Conservation (phyloP, 2,888 invertebrate genomes). For the Luperina testacea region DNA sequence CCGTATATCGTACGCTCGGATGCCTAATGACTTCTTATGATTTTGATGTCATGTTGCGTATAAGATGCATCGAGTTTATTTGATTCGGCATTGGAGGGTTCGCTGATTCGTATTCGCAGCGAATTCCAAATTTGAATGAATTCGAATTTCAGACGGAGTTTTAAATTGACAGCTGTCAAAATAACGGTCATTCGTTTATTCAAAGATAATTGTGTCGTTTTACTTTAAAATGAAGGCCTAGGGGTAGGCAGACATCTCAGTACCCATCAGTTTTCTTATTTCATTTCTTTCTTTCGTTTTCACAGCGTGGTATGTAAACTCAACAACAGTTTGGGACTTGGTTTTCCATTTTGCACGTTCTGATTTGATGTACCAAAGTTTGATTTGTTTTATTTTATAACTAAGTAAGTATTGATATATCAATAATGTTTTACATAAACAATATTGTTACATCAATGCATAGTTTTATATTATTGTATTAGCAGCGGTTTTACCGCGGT, state of each 20-base stretch:
- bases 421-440: too few relatives aligned
- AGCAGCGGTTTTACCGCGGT: too few relatives aligned
- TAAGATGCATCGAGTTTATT: conserved; percentile 81
- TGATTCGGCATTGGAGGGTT: conserved; percentile 79
- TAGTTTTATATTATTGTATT: too few relatives aligned
- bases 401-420: neutral
- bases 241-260: conserved; percentile 26
- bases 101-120: conserved; percentile 71
- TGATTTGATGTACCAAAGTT: neutral
- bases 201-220: conserved; percentile 61
- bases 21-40: conserved; percentile 90
- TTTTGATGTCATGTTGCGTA: conserved; percentile 87
- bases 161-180: conserved; percentile 66
- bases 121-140: conserved; percentile 69
- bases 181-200: conserved; percentile 66
- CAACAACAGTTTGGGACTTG: neutral
- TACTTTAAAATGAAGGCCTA: conserved; percentile 49
- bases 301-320: conserved; percentile 4
- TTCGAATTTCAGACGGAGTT: conserved; percentile 54
- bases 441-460: neutral
- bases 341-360: neutral
- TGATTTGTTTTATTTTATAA: neutral
- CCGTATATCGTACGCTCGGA: conserved; percentile 80
- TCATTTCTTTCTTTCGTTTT: neutral
- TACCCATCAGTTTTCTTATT: conserved; percentile 2